A percentile compares a stretch with the other conserved stretches of the same genome.
These are phyloP conservation scores for Heliconius aoede DNA, from an alignment of 2,888 invertebrate species.

Conservation along the genomic window DNA sequence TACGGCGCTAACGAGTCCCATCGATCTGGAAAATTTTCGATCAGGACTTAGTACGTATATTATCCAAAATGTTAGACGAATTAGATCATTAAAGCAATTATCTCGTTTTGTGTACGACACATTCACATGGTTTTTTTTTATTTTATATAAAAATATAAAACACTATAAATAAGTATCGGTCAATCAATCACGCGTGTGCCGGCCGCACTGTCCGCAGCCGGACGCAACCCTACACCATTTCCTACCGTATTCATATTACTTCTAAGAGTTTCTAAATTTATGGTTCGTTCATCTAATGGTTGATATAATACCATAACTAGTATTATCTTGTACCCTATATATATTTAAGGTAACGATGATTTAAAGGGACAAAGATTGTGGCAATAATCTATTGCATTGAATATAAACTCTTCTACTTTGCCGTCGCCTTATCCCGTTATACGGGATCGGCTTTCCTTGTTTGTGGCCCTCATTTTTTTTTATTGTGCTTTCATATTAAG, in stretches of 20 bases:
- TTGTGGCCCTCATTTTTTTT: too few relatives aligned
- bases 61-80: constrained; percentile 21
- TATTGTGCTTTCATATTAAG: too few relatives aligned
- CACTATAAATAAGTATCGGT: not conserved
- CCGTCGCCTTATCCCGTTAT: too few relatives aligned
- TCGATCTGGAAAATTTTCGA: constrained; percentile 47
- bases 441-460: too few relatives aligned
- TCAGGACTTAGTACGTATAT: not conserved
- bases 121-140: not conserved
- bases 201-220: constrained; percentile 64
- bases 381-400: constrained; percentile 11
- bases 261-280: constrained; percentile 25
- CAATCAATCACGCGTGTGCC: constrained; percentile 38
- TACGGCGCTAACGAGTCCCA: constrained; percentile 53
- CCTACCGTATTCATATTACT: constrained; percentile 33
- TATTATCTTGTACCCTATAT: too few relatives aligned
- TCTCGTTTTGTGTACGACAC: constrained; percentile 1
- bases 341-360: too few relatives aligned
- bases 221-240: constrained; percentile 62
- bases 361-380: too few relatives aligned
- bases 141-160: not conserved
- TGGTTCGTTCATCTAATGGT: not conserved
- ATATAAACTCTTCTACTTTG: too few relatives aligned
- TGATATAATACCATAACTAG: too few relatives aligned
- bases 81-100: constrained; percentile 21